These are phyloP conservation scores for Podarcis raffonei DNA, from an alignment of 2,113 vertebrate genomes.

Conservation along the genomic window DNA sequence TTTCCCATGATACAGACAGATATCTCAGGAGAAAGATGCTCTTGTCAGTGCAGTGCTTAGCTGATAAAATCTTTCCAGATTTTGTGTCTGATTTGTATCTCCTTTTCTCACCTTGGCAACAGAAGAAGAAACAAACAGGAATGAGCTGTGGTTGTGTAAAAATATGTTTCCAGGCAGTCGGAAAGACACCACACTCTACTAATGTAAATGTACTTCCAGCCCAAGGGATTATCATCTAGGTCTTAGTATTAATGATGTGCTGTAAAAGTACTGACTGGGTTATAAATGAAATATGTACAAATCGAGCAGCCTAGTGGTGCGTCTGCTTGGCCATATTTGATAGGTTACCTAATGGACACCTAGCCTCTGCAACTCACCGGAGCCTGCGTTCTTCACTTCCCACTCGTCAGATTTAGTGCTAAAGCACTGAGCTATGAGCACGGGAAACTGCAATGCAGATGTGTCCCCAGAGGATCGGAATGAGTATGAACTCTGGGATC, in stretches of 20 bases:
- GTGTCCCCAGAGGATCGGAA: neutral
- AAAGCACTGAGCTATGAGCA: neutral
- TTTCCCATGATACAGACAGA: neutral
- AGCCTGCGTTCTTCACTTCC: neutral
- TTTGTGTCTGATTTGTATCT: neutral
- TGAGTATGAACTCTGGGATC: neutral
- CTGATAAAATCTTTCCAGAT: neutral
- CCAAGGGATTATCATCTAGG: neutral
- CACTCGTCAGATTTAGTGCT: neutral
- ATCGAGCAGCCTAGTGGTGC: neutral
- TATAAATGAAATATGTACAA: neutral
- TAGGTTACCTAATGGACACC: neutral
- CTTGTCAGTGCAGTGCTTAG: neutral
- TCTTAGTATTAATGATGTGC: neutral
- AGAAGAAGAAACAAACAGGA: neutral
- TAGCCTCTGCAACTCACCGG: neutral
- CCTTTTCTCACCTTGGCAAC: conserved; percentile 7
- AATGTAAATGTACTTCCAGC: conserved; percentile 11
- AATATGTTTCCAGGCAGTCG: neutral
- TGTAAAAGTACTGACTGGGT: conserved; percentile 1
- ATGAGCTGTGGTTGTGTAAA: neutral
- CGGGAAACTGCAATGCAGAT: neutral
- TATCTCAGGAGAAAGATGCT: neutral
- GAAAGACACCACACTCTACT: neutral
- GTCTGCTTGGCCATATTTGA: neutral